Percentiles rank a stretch among this genome's conserved stretches.
phyloP scores from a whole-genome alignment of 2,888 invertebrate species.

The Lomographa bimaculata region DNA sequence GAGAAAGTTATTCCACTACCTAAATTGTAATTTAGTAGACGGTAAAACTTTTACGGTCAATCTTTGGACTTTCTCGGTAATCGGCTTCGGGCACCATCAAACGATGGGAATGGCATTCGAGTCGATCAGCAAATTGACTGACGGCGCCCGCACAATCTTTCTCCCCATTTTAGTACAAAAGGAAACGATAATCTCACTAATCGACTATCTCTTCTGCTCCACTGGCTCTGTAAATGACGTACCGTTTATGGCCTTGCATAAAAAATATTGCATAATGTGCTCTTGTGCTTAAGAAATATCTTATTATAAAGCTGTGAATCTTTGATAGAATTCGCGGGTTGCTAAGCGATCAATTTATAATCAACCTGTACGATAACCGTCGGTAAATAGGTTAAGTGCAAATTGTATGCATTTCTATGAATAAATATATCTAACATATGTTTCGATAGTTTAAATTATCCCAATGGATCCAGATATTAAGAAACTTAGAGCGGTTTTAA shows the following conservation, averaged over 20 bases:
- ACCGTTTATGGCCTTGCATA: conserved; percentile 8
- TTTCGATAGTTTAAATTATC: too few relatives aligned
- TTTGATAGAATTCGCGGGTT: neutral
- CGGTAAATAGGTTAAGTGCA: too few relatives aligned
- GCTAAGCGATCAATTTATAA: neutral
- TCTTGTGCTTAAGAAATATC: conserved; percentile 1
- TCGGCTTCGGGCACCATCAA: conserved; percentile 59
- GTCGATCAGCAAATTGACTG: conserved; percentile 52
- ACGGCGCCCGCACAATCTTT: conserved; percentile 49
- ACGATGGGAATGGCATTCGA: conserved; percentile 47
- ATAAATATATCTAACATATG: too few relatives aligned
- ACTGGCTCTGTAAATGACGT: conserved; percentile 21
- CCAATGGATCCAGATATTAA: too few relatives aligned
- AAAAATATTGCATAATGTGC: conserved; percentile 10
- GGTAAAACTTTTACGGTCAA: conserved; percentile 71
- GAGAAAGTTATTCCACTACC: conserved; percentile 56
- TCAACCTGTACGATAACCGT: neutral
- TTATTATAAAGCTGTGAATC: conserved; percentile 1
- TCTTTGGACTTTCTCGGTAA: conserved; percentile 60
- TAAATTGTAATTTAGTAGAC: conserved; percentile 66
- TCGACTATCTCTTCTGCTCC: conserved; percentile 32
- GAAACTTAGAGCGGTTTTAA: too few relatives aligned
- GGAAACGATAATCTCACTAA: conserved; percentile 32
- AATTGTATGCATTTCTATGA: too few relatives aligned
- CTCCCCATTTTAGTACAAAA: conserved; percentile 36